Evolutionary conservation across 2,888 invertebrate species (phyloP), one percentile per base, ranked within the genome.

Genomic region (Piscicola geometra): DNA sequence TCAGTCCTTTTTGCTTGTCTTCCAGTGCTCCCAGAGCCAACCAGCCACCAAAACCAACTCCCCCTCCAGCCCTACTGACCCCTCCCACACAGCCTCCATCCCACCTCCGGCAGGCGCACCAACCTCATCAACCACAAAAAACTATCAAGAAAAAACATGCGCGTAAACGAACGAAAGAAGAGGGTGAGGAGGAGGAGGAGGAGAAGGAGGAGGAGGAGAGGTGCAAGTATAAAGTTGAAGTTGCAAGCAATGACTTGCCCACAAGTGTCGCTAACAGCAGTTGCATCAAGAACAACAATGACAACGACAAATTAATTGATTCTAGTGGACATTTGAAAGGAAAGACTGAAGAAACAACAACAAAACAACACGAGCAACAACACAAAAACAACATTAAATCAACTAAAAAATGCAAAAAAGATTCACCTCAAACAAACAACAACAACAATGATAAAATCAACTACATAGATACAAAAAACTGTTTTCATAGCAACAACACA

Each of bases 371-470:
- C 30, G 64, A 64, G 9, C 25, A 64, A 64, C 30, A 28, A 64
- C 30, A 64, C 21, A 64, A 64, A 64, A 64, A 64, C n/a, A 64
- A 28, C 64, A n/a, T n/a, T n/a, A 64, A 28, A 30, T 3, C 30
- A 12, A 12, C 21, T 12, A n/a, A 64, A 64, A 3, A n/a, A 9
- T 28, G 9, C n/a, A 64, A 64, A 64, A 64, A 64, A 28, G n/a
- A 64, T 12, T 21, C n/a, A n/a, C 9, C 64, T 12, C 64, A 30
- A 67, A 30, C 32, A 18, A 32, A 28, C 67, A 25, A 67, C 67
- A 67, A 33, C 67, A 67, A 67, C 67, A 67, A 35, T 32, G 18
- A 56, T n/a, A 56, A 56, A 18, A 18, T 18, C 25, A 56, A 25
- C 60, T 15, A 18, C n/a, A 5, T 56, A 9, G 60, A 56, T 5